Evolutionary conservation across 2,888 invertebrate species (phyloP), one percentile per base, ranked within the genome.

Genomic region (Dryococelus australis): DNA sequence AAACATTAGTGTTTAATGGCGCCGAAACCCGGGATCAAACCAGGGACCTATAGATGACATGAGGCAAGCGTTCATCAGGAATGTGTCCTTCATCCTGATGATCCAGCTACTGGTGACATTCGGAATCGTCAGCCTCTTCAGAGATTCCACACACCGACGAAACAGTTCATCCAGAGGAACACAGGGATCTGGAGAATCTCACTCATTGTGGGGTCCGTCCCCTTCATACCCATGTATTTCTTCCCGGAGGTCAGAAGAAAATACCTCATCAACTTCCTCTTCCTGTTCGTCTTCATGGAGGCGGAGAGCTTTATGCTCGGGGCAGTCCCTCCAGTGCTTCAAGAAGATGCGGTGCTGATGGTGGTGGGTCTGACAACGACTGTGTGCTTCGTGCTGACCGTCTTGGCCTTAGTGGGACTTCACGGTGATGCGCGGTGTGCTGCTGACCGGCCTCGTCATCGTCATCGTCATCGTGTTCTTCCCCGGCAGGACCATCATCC

Each of bases 351-450:
- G 92, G 96, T 97, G 12, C 91, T 98, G 91, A 94, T 98, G 94
- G 99, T 98, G 0, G 97, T 97, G 24, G 98, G 97, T 0, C 96
- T 98, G 87, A 98, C 98, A n/a, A 95, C 97, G 24, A 96, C 95
- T 0, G 96, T 99, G 43, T 96, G 97, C 89, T 93, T 99, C 24
- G 96, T 95, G 0, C 93, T 99, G 88, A 99, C 98, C 0, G 90
- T 98, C 86, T 99, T 99, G 93, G 98, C 99, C 8, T 96, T 98
- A 96, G 92, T 96, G 94, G 92, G 97, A 97, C 93, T 97, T 97
- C 92, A 97, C 97, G 0, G 94, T 95, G 89, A 94, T 96, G 93
- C 96, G 97, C 47, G 97, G 97, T 0, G 93, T 96, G 4, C 93
- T 98, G 35, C 95, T 98, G 86, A 96, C 97, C 81, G 95, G 95